A percentile compares a stretch with the other conserved stretches of the same genome.
These are phyloP conservation scores for Odocoileus hemionus DNA, from an alignment of 2,113 vertebrate genomes.

Conservation along the genomic window DNA sequence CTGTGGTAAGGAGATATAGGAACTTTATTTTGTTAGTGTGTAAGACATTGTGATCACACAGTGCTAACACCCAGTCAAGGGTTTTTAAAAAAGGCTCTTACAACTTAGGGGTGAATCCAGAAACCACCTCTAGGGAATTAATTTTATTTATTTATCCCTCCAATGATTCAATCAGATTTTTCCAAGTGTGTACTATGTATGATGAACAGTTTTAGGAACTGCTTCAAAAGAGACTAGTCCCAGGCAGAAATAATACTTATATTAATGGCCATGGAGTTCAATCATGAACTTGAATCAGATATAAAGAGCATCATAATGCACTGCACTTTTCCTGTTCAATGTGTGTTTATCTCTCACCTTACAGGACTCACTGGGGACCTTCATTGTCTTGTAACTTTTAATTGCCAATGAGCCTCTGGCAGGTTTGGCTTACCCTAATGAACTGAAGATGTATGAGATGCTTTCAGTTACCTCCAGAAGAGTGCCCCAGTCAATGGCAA, in stretches of 20 bases:
- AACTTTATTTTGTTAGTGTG: not conserved
- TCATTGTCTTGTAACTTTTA: conserved; percentile 39
- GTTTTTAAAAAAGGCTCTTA: not conserved
- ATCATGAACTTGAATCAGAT: not conserved
- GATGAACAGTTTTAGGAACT: not conserved
- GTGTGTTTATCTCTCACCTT: not conserved
- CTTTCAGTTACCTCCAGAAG: conserved; percentile 47
- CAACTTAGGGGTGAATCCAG: not conserved
- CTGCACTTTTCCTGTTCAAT: not conserved
- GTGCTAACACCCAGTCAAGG: not conserved
- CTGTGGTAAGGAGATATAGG: not conserved
- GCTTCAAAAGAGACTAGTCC: not conserved
- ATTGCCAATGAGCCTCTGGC: conserved; percentile 34
- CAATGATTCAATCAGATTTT: not conserved
- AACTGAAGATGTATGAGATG: conserved; percentile 9
- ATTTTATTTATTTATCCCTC: not conserved
- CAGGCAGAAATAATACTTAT: not conserved
- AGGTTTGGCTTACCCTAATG: conserved; percentile 51
- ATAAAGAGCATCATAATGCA: not conserved
- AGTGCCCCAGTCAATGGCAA: conserved; percentile 39
- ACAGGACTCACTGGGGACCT: not conserved
- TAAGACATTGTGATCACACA: not conserved
- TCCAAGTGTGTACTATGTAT: not conserved
- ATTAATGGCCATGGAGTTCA: not conserved
- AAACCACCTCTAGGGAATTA: not conserved